Conservation (phyloP, 2,113 vertebrate genomes). For the Micromys minutus region DNA sequence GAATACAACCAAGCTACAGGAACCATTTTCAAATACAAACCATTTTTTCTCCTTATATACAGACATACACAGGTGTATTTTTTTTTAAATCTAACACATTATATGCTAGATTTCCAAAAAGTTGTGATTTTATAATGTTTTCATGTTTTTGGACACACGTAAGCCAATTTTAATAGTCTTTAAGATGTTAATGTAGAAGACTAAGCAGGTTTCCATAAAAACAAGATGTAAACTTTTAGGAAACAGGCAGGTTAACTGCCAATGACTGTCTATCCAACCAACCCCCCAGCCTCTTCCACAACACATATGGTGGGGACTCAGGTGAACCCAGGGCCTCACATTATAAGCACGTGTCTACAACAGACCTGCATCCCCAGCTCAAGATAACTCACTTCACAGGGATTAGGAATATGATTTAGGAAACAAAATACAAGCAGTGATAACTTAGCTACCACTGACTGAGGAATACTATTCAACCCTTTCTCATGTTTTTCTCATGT, state of each 20-base stretch:
- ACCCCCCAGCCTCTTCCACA: fast-evolving
- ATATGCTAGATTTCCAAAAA: neutral
- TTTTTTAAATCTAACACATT: conserved; percentile 41
- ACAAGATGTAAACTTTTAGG: neutral
- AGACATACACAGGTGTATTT: neutral
- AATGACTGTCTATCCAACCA: neutral
- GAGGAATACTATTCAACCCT: neutral
- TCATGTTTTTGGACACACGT: neutral
- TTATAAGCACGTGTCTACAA: neutral
- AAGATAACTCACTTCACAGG: neutral
- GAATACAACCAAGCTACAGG: neutral
- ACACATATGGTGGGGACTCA: neutral
- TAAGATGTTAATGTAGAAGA: conserved; percentile 3
- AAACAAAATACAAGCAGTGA: neutral
- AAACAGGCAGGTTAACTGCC: neutral
- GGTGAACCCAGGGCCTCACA: neutral
- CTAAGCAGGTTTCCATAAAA: neutral
- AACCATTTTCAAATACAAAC: neutral
- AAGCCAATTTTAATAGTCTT: neutral
- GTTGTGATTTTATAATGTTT: neutral
- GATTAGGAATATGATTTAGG: neutral
- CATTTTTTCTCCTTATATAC: neutral
- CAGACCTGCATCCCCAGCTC: neutral
- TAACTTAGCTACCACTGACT: neutral
- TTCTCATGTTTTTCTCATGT: neutral